Evolutionary conservation across 2,113 vertebrate species (phyloP).

Genomic region (Halcyon senegalensis): DNA sequence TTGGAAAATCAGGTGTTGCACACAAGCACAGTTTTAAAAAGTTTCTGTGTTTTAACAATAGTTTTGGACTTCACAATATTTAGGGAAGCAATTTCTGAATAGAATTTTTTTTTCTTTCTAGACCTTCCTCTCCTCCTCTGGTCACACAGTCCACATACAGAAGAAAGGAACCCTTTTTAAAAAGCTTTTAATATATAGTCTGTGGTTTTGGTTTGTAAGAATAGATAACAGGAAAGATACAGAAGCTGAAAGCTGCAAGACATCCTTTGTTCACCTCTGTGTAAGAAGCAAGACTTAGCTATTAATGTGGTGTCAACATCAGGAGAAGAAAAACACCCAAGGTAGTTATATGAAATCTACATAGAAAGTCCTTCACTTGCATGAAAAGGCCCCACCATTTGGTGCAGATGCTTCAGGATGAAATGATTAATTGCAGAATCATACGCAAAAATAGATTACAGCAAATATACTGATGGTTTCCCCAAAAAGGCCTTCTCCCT

Average conservation of each 20-base stretch:
- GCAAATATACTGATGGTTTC: neutral
- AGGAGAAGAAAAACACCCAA: neutral
- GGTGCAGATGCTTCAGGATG: neutral
- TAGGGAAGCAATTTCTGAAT: neutral
- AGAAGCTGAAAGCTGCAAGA: neutral
- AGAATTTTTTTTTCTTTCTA: neutral
- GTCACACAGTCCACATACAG: neutral
- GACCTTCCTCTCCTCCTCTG: neutral
- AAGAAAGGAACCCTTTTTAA: neutral
- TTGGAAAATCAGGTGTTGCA: neutral
- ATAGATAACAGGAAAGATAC: neutral
- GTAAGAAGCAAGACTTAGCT: neutral
- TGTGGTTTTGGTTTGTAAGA: neutral
- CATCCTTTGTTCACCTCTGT: neutral
- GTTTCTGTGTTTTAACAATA: neutral
- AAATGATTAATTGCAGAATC: slow-evolving; percentile 27
- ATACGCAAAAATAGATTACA: neutral
- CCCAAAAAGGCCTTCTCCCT: neutral
- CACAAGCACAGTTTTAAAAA: neutral
- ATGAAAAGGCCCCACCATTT: neutral
- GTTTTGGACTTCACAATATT: neutral
- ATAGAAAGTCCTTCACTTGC: neutral
- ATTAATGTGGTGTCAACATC: neutral
- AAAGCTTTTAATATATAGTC: neutral
- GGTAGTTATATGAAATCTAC: neutral